Evolutionary conservation across 2,113 vertebrate genomes (phyloP), one percentile per base, ranked within the genome.

Genomic region (Ranitomeya variabilis): DNA sequence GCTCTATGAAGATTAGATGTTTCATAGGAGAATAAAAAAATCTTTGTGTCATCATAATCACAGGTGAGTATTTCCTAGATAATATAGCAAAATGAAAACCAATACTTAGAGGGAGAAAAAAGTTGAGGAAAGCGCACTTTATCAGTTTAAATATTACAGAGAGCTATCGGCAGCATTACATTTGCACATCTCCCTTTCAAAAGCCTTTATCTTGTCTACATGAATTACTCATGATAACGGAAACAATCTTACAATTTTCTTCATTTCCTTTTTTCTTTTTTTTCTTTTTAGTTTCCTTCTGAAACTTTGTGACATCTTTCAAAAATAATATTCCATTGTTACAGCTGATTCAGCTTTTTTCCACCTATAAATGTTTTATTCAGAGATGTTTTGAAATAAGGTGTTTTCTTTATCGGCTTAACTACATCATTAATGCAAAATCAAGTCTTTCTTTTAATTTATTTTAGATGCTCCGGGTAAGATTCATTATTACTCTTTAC

Each of bases 41-140:
- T 59, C 78, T 73, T 87, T 82, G 86, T 81, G 86, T 87, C 80
- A 87, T 73, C 73, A 87, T 87, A 87, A 81, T 87, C 78, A 81
- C 23, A 81, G 86, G 78, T 79, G 74, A 66, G 57, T 57, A 82
- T 82, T 82, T 87, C 66, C 54, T 60, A 73, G 78, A 87, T 87
- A 87, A 81, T 81, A 73, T 73, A 87, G 52, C 60, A 78, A 82
- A 81, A 73, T 87, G 79, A 73, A 87, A 73, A 87, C 78, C 86
- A 82, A 87, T 87, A 60, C 78, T 87, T 80, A 71, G 51, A 80
- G 23, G n/a, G 10, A 67, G 67, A 66, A 79, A 62, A 55, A 57
- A 82, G 19, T 71, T 23, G 15, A 71, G 80, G 57, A 80, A 71
- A 26, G 51, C 51, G 23, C 80, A 88, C 37, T 88, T 82, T 88